Evolutionary conservation across 1,140 invertebrate genomes (phyloP).

Genomic region (Drosophila suzukii): DNA sequence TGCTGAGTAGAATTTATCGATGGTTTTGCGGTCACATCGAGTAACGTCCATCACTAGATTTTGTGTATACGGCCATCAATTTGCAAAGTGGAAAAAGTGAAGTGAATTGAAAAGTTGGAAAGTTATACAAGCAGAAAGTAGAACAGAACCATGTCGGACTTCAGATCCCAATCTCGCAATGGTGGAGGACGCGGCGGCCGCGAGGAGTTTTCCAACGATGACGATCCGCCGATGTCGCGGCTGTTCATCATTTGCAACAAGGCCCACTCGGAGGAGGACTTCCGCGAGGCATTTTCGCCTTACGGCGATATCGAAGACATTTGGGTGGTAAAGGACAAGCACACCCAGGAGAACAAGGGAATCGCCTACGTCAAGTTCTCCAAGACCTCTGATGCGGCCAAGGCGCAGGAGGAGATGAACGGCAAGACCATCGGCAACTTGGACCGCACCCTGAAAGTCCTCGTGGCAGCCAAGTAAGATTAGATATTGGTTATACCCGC

Average conservation of each 20-base stretch:
- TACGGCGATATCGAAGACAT: constrained; percentile 95
- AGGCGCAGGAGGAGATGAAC: constrained; percentile 94
- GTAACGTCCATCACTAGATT: neutral
- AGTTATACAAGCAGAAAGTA: constrained; percentile 9
- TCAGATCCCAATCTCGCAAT: constrained; percentile 76
- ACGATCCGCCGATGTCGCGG: constrained; percentile 93
- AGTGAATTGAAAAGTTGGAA: neutral
- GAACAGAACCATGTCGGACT: constrained; percentile 72
- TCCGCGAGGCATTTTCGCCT: constrained; percentile 90
- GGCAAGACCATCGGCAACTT: constrained; percentile 90
- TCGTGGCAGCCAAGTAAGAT: constrained; percentile 91
- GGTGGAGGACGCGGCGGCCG: constrained; percentile 66
- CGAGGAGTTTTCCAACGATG: constrained; percentile 83
- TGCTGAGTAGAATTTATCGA: no score
- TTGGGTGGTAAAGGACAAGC: constrained; percentile 94
- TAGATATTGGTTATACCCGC: constrained; percentile 15
- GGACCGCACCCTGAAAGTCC: constrained; percentile 94
- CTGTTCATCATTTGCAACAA: constrained; percentile 95
- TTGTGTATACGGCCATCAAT: constrained; percentile 39
- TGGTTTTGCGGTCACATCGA: no score
- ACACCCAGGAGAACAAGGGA: constrained; percentile 94
- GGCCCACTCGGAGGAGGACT: constrained; percentile 91
- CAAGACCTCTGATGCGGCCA: constrained; percentile 94
- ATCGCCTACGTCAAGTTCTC: constrained; percentile 92
- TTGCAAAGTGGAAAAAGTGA: constrained; percentile 12